Base-by-base conservation (phyloP, 2,113 vertebrate genomes). In the Hemiprocne comata region DNA sequence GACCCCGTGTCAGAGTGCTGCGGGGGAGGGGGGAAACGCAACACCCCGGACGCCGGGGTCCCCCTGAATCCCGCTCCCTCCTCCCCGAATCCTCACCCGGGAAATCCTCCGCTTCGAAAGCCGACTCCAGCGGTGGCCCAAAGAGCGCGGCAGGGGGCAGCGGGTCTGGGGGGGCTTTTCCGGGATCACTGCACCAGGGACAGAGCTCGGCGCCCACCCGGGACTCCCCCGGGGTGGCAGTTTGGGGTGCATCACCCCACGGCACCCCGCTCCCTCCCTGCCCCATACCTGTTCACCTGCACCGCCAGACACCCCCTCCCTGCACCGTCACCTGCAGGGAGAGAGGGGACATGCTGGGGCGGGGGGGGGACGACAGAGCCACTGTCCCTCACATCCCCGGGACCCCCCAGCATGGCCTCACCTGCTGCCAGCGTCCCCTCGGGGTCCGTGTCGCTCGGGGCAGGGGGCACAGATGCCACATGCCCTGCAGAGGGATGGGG, bases 31-130 rank as follows among this genome's bases (percentile, higher is more conserved):
- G 18, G 10, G 21, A 12, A 6, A 3, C 44, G 44, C 44, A 46
- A 28, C n/a, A 11, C 46, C 26, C 53, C 11, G 5, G 36, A 6
- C 1, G 3, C 38, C 2, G 12, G 46, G 48, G 36, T 25, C 25
- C n/a, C 13, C 42, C 60, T 38, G n/a, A 51, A 25, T 26, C 28
- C 33, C 16, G 1, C 29, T 40, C 95, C 75, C 60, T 83, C 42
- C 57, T 17, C 93, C 36, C 18, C 10, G 1, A 15, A 71, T 21
- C 33, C 16, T 96, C 98, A 97, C 98, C 98, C 50, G 98, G 96
- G n/a, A 99, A 99, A 76, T 98, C 98, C 94, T 98, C 98, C 0
- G 98, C 98, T 73, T 99, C 99, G 15, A 99, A 98, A 60, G 98
- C 98, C 0, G 98, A 98, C 69, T 99, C 99, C 83, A 99, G 97